Evolutionary conservation across 2,113 vertebrate species (phyloP).

Genomic region (Pluvianellus socialis): DNA sequence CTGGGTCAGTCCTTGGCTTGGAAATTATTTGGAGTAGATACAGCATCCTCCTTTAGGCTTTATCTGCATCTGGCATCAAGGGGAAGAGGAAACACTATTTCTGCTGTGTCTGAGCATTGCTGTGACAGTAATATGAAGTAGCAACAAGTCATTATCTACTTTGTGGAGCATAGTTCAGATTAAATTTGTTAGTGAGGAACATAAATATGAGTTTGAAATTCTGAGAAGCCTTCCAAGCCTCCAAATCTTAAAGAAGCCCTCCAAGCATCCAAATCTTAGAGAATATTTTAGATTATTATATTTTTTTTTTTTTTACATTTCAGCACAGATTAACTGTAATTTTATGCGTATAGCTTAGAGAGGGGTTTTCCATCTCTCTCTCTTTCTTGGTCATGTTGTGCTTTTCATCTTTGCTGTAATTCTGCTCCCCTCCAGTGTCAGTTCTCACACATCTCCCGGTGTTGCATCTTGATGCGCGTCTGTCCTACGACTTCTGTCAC

Average conservation of each 20-base stretch:
- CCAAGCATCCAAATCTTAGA: background rate
- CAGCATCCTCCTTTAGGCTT: background rate
- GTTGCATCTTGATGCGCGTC: background rate
- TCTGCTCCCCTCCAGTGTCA: slow-evolving; percentile 18
- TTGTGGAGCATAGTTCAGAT: background rate
- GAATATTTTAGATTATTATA: background rate
- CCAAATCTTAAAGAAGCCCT: background rate
- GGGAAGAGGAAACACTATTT: background rate
- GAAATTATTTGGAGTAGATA: background rate
- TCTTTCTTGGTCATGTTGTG: background rate
- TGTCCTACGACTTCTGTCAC: slow-evolving; percentile 40
- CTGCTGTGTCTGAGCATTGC: rapidly evolving
- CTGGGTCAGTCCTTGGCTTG: background rate
- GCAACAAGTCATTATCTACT: background rate
- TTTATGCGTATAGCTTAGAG: background rate
- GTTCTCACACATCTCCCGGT: slow-evolving; percentile 5
- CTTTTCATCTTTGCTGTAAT: slow-evolving; percentile 32
- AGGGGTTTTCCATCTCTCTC: background rate
- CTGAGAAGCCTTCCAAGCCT: background rate
- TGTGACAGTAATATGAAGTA: background rate
- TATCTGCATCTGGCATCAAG: background rate
- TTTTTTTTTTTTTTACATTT: background rate
- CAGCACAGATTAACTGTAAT: background rate
- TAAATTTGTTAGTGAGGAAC: background rate
- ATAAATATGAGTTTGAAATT: background rate